Base-by-base conservation (phyloP, 2,113 vertebrate species). In the Carassius auratus region DNA sequence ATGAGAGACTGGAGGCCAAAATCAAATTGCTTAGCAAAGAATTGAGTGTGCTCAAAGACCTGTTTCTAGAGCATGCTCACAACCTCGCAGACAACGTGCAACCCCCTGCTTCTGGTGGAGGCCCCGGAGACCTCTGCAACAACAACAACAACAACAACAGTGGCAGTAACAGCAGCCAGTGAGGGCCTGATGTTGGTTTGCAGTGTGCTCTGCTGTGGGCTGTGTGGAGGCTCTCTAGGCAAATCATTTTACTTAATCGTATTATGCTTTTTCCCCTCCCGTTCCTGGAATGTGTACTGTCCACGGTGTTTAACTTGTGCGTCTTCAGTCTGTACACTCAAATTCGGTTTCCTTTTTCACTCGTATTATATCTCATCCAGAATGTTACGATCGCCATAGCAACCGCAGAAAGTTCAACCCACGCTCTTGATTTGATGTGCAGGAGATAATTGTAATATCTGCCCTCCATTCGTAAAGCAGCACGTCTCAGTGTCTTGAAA, bases 1-100 rank as follows among this genome's bases (percentile, higher is more conserved):
- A 99, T 14, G 97, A 99, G 93, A 96, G 98, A 0, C 96, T 99
- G 91, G 98, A 99, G 92, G 97, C 98, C 84, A 99, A 99, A 92
- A 99, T 99, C 90, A 99, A 99, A 85, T 95, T 99, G 88, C 96
- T 99, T 84, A 99, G 97, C 85, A 99, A 99, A 92, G 98, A 99
- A 91, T 94, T 99, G 90, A 98, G 97, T 0, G 97, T 99, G 90
- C 95, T 99, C 87, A 99, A 99, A 94, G 98, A 99, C 93, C 95
- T 99, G 88, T 99, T 99, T 93, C 96, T 99, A 19, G 98, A 99
- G 93, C 97, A 99, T 0, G 98, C 98, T 0, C 98, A 99, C 93
- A 99, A 96, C 90, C 96, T 99, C 68, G 97, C 97, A 77, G 98
- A 99, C 93, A 97, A 95, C 48, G 96, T 96, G 83, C 97, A 97